Conservation (phyloP, 2,888 invertebrate genomes). For the Hetaerina titia region DNA sequence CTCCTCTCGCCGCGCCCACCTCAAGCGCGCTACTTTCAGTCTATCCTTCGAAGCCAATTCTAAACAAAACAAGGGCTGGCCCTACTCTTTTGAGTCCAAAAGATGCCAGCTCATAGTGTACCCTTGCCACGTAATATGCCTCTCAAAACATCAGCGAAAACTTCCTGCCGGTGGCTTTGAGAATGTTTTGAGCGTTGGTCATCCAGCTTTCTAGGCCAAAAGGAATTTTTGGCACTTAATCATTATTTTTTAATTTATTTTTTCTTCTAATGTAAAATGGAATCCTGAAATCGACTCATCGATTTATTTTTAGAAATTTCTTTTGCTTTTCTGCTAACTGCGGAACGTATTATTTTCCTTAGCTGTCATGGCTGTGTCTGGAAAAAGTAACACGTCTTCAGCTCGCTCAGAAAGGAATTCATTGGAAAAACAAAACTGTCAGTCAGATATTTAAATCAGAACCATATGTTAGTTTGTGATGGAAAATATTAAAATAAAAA, state of each 20-base stretch:
- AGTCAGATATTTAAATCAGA: no score
- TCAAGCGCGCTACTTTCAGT: no score
- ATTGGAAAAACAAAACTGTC: no score
- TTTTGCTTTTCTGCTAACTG: background rate
- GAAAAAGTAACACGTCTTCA: background rate
- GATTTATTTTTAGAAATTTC: background rate
- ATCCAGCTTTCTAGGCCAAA: slow-evolving; percentile 43
- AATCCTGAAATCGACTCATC: background rate
- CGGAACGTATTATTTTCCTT: background rate
- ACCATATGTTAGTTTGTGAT: no score
- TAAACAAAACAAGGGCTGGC: background rate
- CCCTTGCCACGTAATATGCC: slow-evolving; percentile 6
- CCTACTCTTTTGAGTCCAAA: background rate
- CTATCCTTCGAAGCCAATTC: background rate
- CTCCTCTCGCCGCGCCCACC: no score
- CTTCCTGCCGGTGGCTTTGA: background rate
- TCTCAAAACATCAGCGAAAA: slow-evolving; percentile 23
- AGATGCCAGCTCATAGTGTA: background rate
- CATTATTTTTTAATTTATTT: background rate
- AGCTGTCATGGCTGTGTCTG: background rate
- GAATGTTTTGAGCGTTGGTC: slow-evolving; percentile 55
- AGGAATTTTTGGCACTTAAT: slow-evolving; percentile 30
- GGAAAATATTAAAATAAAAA: no score
- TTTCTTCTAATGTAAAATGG: background rate
- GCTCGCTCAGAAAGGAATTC: no score